Base-by-base conservation (phyloP, 1,140 invertebrate genomes). In the Lysiphlebus fabarum region DNA sequence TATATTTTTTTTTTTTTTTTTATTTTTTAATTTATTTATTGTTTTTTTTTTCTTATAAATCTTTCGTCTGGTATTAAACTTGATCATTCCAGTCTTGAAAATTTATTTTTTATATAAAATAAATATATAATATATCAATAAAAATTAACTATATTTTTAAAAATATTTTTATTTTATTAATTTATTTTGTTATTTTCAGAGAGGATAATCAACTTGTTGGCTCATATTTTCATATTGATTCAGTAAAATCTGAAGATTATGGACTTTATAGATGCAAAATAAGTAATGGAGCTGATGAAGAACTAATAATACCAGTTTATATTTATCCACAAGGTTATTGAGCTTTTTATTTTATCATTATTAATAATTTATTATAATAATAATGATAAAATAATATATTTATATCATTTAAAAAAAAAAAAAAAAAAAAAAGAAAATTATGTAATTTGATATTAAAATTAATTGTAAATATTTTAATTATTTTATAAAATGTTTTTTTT, bases 201-300 rank as follows among this genome's bases (percentile, higher is more conserved):
- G 87, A 89, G 63, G 82, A 85, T 61, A 79, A 82, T 34, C 85
- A 88, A 67, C 87, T 87, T 50, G 81, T 87, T 58, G 88, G 88
- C 2, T 84, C 86, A 26, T 89, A 88, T 68, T 74, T 90, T 66
- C 79, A 78, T 50, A 85, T 89, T 55, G 78, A 82, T 37, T 76
- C 87, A 42, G 4, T 26, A 26, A 74, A 76, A 47, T 69, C 75
- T 33, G 82, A 85, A 62, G 86, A 89, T 78, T 88, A 86, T 69
- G 86, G 86, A 14, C 80, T 83, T 53, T 90, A 89, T 71, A 79
- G 82, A 59, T 90, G 88, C 70, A 68, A 72, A 58, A 72, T 82
- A 62, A 82, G 79, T 71, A 82, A 82, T 57, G 75, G 80, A 40
- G 75, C 76, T 14, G 80, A 81, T 62, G 78, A 82, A 53, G 73